These are phyloP conservation scores for Agrochola circellaris DNA, from an alignment of 2,888 invertebrate species.

Conservation along the genomic window DNA sequence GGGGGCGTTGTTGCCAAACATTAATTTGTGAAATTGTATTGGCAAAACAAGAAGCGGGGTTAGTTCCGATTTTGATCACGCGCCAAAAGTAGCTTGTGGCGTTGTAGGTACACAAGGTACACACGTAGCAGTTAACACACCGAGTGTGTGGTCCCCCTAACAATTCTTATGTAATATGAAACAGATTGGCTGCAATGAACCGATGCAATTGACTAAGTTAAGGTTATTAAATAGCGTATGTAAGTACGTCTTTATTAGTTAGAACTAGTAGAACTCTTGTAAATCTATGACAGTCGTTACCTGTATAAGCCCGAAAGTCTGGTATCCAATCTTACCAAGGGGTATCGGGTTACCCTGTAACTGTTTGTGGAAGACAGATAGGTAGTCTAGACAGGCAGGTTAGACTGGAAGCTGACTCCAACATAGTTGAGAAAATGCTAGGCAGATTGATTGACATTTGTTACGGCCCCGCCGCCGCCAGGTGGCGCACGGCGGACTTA, in stretches of 20 bases:
- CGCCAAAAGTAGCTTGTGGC: neutral
- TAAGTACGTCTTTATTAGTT: too few species aligned
- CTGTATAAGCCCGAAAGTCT: neutral
- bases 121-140: neutral
- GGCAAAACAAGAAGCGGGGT: too few species aligned
- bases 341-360: neutral
- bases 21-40: too few species aligned
- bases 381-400: neutral
- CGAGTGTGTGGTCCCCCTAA: conserved; percentile 8
- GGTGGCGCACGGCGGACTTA: too few species aligned
- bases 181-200: conserved; percentile 32
- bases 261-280: too few species aligned
- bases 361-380: neutral
- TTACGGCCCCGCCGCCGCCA: too few species aligned
- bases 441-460: too few species aligned
- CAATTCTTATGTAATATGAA: conserved; percentile 12
- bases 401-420: neutral
- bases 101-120: too few species aligned
- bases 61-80: too few species aligned
- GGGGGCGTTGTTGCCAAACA: too few species aligned
- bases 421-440: neutral
- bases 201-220: conserved; percentile 33
- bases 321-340: neutral
- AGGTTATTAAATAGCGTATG: neutral
- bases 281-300: neutral